These are phyloP conservation scores for Emydura subglobosa DNA, from an alignment of 2,113 vertebrate species.

Conservation along the genomic window DNA sequence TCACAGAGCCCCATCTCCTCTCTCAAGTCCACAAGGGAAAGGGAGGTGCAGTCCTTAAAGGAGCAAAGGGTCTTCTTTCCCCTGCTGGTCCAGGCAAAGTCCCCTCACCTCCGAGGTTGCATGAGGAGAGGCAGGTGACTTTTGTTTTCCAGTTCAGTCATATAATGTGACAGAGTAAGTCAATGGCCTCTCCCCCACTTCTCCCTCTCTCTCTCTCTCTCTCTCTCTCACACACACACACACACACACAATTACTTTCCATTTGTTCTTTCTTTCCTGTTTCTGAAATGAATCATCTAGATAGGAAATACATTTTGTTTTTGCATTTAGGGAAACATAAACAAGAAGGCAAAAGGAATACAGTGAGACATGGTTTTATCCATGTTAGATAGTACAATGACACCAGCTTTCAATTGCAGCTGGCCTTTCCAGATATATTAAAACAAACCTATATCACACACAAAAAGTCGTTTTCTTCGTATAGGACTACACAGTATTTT, in stretches of 20 bases:
- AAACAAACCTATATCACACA: slow-evolving; percentile 8
- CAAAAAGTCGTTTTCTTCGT: neutral
- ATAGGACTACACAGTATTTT: neutral
- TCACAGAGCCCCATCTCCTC: neutral
- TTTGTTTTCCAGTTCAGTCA: rapidly evolving
- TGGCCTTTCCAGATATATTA: neutral
- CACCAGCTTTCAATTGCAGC: slow-evolving; percentile 16
- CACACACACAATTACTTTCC: rapidly evolving
- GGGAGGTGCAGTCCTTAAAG: too few relatives aligned
- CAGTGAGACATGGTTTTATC: neutral
- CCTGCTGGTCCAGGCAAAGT: rapidly evolving
- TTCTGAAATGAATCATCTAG: neutral
- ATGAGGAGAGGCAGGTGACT: neutral
- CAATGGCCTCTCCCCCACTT: neutral
- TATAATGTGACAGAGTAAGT: rapidly evolving
- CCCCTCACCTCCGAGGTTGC: neutral
- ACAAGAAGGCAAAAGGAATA: neutral
- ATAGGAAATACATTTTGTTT: neutral
- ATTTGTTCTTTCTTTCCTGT: neutral
- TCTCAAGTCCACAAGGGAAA: neutral
- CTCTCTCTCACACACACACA: neutral
- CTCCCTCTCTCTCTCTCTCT: too few relatives aligned
- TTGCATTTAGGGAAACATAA: neutral
- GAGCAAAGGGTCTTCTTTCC: neutral
- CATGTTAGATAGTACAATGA: neutral